Evolutionary conservation across 2,888 invertebrate genomes (phyloP), one percentile per base, ranked within the genome.

Genomic region (Magallana nippona): DNA sequence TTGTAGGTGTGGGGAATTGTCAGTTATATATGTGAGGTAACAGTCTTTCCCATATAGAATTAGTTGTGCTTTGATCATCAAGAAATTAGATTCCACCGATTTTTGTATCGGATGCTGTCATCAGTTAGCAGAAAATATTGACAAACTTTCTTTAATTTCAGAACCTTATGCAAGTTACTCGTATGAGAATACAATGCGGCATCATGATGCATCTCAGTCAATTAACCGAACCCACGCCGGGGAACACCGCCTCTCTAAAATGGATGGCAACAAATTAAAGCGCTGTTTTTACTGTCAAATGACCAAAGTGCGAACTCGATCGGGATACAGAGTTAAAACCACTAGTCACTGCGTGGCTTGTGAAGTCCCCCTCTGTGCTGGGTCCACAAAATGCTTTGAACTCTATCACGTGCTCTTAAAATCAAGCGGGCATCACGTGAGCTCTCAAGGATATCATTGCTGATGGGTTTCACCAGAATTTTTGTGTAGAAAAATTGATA

Each of bases 211-310:
- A 27, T 22, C 22, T 27, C 71, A 32, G 13, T 15, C 71, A 15
- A 71, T 71, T 22, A 71, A 71, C 71, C 71, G 71, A 71, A 71
- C 22, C 22, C 71, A 11, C 8, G 10, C 27, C 15, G 19, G 32
- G 62, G 81, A 81, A 60, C 81, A 81, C 22, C 22, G 60, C 19
- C 62, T 81, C 15, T 27, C n/a, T 1, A 81, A 56, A 55, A 62
- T 71, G 60, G 71, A 82, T 55, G 44, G 55, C 13, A 55, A 60
- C 22, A 63, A 82, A 71, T 56, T 82, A 10, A 82, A 82, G 60
- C 78, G 78, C 8, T 82, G 82, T 60, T 58, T 77, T 58, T 77
- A 77, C 60, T 82, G 82, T 78, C 82, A 82, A n/a, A 44, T 82
- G 56, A 15, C 57, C 55, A 78, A 78, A 32, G 56, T 78, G 15